Base-by-base conservation (phyloP, 2,888 invertebrate species). In the Notodonta ziczac region DNA sequence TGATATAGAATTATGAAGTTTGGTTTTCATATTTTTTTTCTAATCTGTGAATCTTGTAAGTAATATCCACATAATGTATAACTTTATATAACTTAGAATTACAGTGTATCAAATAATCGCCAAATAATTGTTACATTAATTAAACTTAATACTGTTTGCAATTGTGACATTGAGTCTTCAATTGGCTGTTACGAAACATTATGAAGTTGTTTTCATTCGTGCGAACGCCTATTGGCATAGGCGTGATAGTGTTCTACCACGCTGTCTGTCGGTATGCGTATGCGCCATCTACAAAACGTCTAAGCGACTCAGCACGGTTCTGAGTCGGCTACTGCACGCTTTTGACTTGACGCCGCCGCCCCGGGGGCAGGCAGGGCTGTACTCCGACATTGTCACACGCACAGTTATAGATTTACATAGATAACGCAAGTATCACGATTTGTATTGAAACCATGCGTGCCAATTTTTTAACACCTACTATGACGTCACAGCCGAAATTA, bases 251-350 rank as follows among this genome's bases (percentile, higher is more conserved):
- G 1, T 5, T 24, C 77, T 80, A 81, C 65, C 80, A 67, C 73
- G 79, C 70, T 71, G 67, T 68, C 67, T 77, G 82, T 77, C 78
- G 69, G 61, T 71, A 69, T 62, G 63, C 13, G 61, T 63, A 68
- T 56, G 58, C 71, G 61, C 65, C 59, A 65, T 61, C 67, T 67
- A 71, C 82, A 85, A 87, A 84, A 85, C 91, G 93, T 92, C 91
- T 88, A 80, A 84, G 89, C 85, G 83, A 84, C 92, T 93, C 92
- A 90, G 92, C 91, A 42, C 65, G 72, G 63, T 69, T 74, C 92
- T 91, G 92, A 92, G 91, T 86, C 84, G 77, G 88, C 86, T 85
- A 80, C 76, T 88, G 92, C 90, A 93, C 93, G 92, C 89, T 90
- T 87, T 89, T 84, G 85, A 83, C 42, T 39, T 44, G 39, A 54